Base-by-base conservation (phyloP, 2,888 invertebrate genomes). In the Melanargia galathea region DNA sequence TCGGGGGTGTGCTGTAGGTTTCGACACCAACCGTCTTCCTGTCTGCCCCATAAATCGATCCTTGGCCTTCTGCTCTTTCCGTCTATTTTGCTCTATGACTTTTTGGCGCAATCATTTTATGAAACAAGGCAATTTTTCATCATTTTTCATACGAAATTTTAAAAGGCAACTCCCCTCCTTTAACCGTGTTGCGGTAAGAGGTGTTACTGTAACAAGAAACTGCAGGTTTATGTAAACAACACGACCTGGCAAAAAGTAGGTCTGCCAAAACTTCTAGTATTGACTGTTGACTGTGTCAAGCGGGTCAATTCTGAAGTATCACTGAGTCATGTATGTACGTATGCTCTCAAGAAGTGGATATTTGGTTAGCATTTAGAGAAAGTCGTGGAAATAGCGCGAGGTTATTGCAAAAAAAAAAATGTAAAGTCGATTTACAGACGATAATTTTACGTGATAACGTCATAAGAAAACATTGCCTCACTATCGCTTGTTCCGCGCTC, bases 201-300 rank as follows among this genome's bases (percentile, higher is more conserved):
- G 20, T 20, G 40, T 26, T 18, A 43, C n/a, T n/a, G 40, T 55
- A 48, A 55, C 46, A 55, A 55, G 49, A 52, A 57, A 13, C 35
- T 35, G 58, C 46, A 48, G 46, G 48, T 58, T 58, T 58, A 58
- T 48, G 48, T 66, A 52, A 43, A 33, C 40, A 38, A 40, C 26
- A 49, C 30, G 59, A 51, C 49, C 49, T 59, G 59, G 18, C 59
- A 26, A 51, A 59, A 59, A 59, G 59, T 59, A 59, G 59, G 59
- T 59, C 59, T 59, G 59, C 59, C 59, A 59, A 59, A 59, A 59
- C 40, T 26, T 59, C 59, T 48, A 16, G 33, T 33, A 35, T 35
- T 48, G 48, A 46, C 13, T 22, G 45, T 43, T 5, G 13, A n/a
- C n/a, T n/a, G n/a, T n/a, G n/a, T n/a, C n/a, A n/a, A 43, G 22